Base-by-base conservation (phyloP, 2,113 vertebrate species). In the Microcebus lehilahytsara region DNA sequence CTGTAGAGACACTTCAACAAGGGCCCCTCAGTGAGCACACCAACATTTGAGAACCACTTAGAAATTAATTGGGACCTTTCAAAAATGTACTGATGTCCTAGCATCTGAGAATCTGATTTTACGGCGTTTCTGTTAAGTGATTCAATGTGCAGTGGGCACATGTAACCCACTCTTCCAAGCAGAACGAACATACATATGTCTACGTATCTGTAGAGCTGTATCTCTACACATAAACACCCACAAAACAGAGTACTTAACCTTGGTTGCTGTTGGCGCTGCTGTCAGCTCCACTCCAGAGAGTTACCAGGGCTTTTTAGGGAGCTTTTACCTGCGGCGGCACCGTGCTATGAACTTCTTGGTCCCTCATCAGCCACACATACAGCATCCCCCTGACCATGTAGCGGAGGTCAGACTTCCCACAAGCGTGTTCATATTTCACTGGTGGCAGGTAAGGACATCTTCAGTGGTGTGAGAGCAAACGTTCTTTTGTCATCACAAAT, bases 1-100 rank as follows among this genome's bases (percentile, higher is more conserved):
- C 30, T 14, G 5, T 2, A 13, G 2, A 11, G 34, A 49, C 9
- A 46, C 0, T 9, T 34, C 13, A 75, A 0, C n/a, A n/a, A n/a
- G 17, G 0, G 2, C 6, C 1, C 17, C 32, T 0, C 1, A n/a
- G 34, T 0, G 10, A 22, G 53, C 14, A 9, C 11, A 6, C 17
- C 0, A 0, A 16, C 0, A 11, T 4, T 10, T 64, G 60, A 74
- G 16, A 32, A 5, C 19, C 34, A 69, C 67, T 42, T 32, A 27
- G 23, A 46, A 56, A 74, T 30, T 14, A 34, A 30, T 27, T 40
- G 60, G 49, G 69, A 23, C 69, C 27, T 67, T 67, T 53, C 34
- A 4, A 16, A 23, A 58, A 49, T 27, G 60, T 46, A 7, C 37
- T 2, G 32, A 75, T 16, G 37, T 37, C 17, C 49, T 20, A 6